Evolutionary conservation across 2,888 invertebrate genomes (phyloP).

Genomic region (Argynnis bischoffii): DNA sequence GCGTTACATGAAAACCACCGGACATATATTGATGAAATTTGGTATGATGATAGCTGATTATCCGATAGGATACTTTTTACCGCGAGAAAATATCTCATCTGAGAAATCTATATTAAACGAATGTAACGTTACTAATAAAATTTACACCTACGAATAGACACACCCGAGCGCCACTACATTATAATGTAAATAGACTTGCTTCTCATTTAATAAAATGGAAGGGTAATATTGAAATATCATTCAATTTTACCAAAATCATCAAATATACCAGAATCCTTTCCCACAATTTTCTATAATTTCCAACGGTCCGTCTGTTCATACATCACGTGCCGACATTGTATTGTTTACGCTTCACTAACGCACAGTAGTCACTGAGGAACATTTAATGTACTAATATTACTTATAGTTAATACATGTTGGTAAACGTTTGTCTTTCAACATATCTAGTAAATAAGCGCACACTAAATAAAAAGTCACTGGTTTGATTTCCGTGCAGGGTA

Average conservation of each 20-base stretch:
- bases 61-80: too few species aligned
- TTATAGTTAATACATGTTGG: background rate
- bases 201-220: background rate
- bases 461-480: too few species aligned
- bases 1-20: too few species aligned
- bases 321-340: slow-evolving; percentile 30
- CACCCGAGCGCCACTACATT: background rate
- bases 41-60: too few species aligned
- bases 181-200: too few species aligned
- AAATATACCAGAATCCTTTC: slow-evolving; percentile 20
- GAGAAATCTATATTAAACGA: too few species aligned
- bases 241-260: slow-evolving; percentile 8
- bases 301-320: slow-evolving; percentile 14
- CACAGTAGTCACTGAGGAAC: background rate
- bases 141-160: too few species aligned
- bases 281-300: slow-evolving; percentile 30
- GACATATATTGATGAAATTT: too few species aligned
- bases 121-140: too few species aligned
- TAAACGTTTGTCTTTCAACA: background rate
- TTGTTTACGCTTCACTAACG: slow-evolving; percentile 26
- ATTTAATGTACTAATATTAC: background rate
- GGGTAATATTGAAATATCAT: slow-evolving; percentile 8
- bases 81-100: too few species aligned
- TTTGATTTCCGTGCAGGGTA: too few species aligned
- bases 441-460: too few species aligned